A percentile compares a stretch with the other conserved stretches of the same genome.
Conservation (phyloP, 2,888 invertebrate species). For the Erynnis tages region DNA sequence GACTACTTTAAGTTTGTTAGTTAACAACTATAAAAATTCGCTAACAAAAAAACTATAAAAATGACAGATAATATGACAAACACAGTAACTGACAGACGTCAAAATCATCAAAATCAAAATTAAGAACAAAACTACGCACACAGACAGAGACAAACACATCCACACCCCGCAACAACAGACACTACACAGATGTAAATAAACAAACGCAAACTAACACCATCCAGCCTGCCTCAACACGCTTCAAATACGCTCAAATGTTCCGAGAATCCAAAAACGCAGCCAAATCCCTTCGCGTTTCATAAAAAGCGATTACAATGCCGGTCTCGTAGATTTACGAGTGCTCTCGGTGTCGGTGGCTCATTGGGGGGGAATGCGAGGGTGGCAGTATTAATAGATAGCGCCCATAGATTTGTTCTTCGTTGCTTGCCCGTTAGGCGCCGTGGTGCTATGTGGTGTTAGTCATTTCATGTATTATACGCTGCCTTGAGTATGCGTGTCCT, state of each 20-base stretch:
- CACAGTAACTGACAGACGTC: too few relatives aligned
- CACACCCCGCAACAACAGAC: too few relatives aligned
- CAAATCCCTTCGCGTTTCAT: slow-evolving; percentile 9
- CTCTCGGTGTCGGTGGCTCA: slow-evolving; percentile 35
- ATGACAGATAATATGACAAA: too few relatives aligned
- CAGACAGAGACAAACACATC: too few relatives aligned
- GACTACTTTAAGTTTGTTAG: too few relatives aligned
- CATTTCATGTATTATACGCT: slow-evolving; percentile 9
- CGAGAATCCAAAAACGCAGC: neutral
- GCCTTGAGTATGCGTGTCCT: neutral
- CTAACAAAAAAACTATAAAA: too few relatives aligned
- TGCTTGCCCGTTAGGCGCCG: slow-evolving; percentile 17
- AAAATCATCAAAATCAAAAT: too few relatives aligned
- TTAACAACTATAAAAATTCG: too few relatives aligned
- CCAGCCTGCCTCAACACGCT: slow-evolving; percentile 5
- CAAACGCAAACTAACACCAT: neutral
- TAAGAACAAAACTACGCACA: too few relatives aligned
- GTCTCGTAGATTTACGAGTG: slow-evolving; percentile 44
- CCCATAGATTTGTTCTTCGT: slow-evolving; percentile 32
- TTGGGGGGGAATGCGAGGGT: slow-evolving; percentile 53
- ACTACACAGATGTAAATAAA: too few relatives aligned
- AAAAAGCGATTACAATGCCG: slow-evolving; percentile 43
- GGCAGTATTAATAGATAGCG: slow-evolving; percentile 49
- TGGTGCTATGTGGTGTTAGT: slow-evolving; percentile 17
- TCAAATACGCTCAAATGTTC: neutral